Percentiles rank a stretch among this genome's conserved stretches.
Conservation (phyloP, 2,797 vertebrate species). For the Momotus momota region DNA sequence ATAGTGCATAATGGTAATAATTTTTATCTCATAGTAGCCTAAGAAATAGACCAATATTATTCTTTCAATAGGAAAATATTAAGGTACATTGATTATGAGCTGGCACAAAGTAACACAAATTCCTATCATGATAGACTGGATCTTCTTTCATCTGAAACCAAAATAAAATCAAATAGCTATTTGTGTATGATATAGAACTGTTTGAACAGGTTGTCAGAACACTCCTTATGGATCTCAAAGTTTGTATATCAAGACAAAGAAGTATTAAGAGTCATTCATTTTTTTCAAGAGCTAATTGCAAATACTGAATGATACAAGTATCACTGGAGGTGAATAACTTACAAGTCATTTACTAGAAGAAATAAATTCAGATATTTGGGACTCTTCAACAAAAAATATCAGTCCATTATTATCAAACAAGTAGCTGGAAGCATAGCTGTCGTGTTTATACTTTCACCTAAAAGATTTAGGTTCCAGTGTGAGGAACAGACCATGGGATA, state of each 20-base stretch:
- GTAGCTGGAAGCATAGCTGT: not conserved
- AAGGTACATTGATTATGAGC: not conserved
- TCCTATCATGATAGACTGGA: not conserved
- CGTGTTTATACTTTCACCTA: not conserved
- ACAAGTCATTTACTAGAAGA: not conserved
- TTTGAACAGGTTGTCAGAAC: not conserved
- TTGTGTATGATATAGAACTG: not conserved
- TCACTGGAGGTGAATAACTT: not conserved
- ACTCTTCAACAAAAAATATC: not conserved
- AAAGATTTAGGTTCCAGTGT: not conserved
- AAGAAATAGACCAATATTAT: not conserved
- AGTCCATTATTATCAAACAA: fast-evolving
- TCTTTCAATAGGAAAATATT: not conserved
- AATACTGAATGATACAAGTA: not conserved
- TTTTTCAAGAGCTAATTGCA: not conserved
- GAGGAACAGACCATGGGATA: fast-evolving
- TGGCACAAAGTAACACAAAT: not conserved
- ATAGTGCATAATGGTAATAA: not conserved
- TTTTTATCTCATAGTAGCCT: not conserved
- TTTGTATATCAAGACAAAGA: not conserved
- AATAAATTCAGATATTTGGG: not conserved
- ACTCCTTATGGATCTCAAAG: not conserved
- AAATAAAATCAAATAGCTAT: not conserved
- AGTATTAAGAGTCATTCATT: not conserved
- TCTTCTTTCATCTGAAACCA: not conserved